phyloP scores from a whole-genome alignment of 2,113 vertebrate genomes.

The Engystomops pustulosus region DNA sequence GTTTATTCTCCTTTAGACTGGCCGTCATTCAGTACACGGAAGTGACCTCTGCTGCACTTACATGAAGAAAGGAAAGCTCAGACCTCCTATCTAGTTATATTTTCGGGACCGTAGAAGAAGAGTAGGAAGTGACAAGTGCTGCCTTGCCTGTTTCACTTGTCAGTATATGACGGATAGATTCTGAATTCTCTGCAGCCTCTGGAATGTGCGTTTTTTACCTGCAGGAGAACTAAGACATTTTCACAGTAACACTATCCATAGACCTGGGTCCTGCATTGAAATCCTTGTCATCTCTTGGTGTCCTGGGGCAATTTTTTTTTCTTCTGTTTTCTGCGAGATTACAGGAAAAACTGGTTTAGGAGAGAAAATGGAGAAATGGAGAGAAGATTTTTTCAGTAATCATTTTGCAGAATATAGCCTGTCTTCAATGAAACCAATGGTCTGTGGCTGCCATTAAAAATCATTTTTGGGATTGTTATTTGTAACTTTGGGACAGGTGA shows the following conservation, averaged over 20 bases:
- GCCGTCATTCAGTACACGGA: neutral
- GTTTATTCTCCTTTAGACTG: neutral
- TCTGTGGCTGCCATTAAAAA: neutral
- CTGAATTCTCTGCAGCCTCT: neutral
- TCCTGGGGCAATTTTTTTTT: neutral
- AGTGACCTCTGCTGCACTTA: neutral
- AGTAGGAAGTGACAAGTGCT: neutral
- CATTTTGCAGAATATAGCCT: neutral
- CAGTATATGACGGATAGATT: neutral
- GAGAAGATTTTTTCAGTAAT: neutral
- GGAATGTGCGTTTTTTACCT: neutral
- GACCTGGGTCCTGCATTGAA: neutral
- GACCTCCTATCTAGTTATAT: neutral
- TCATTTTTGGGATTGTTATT: too few relatives aligned
- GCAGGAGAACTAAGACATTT: neutral
- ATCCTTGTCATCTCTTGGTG: neutral
- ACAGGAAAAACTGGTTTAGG: neutral
- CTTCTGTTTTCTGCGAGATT: neutral
- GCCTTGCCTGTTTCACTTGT: neutral
- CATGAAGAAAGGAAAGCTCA: neutral
- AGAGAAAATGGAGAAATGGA: neutral
- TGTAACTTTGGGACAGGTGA: too few relatives aligned
- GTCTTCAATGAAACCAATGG: neutral
- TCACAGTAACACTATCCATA: neutral
- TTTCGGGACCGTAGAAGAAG: neutral